These are phyloP conservation scores for Mohoua ochrocephala DNA, from an alignment of 2,113 vertebrate genomes.

Conservation along the genomic window DNA sequence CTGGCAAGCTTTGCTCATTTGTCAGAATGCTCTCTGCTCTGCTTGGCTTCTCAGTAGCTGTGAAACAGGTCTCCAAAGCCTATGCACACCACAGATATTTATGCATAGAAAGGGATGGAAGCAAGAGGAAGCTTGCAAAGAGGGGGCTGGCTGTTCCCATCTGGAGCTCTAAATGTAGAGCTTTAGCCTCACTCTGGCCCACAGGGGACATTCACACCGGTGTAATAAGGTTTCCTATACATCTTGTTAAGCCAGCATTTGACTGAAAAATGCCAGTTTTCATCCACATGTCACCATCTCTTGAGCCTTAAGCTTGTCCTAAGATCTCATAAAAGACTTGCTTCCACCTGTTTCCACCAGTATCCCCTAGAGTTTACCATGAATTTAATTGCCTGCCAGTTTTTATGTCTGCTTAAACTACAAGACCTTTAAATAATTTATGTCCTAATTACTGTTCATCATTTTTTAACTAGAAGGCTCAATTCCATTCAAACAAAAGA, in stretches of 20 bases:
- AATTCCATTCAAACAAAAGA: conserved; percentile 45
- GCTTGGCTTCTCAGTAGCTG: not conserved
- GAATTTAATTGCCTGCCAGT: conserved; percentile 60
- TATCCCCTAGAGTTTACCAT: conserved; percentile 14
- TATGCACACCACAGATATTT: not conserved
- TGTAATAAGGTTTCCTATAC: conserved; percentile 22
- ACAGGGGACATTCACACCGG: not conserved
- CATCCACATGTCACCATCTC: conserved; percentile 12
- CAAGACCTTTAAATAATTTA: conserved; percentile 73
- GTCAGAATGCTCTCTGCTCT: not conserved
- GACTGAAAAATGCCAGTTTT: conserved; percentile 45
- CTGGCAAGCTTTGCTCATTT: not conserved
- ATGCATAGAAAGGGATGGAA: not conserved
- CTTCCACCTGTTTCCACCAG: conserved; percentile 56
- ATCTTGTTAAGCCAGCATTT: conserved; percentile 49
- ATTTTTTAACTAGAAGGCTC: conserved; percentile 66
- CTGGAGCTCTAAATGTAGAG: not conserved
- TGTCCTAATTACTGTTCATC: conserved; percentile 73
- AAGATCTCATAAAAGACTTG: conserved; percentile 44
- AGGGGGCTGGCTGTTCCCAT: not conserved
- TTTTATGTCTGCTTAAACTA: conserved; percentile 48
- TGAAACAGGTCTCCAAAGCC: not conserved
- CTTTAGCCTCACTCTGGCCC: not conserved
- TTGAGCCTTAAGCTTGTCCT: conserved; percentile 40
- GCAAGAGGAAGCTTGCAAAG: not conserved